A percentile compares a stretch with the other conserved stretches of the same genome.
These are phyloP conservation scores for Vanessa cardui DNA, from an alignment of 2,888 invertebrate genomes.

Conservation along the genomic window DNA sequence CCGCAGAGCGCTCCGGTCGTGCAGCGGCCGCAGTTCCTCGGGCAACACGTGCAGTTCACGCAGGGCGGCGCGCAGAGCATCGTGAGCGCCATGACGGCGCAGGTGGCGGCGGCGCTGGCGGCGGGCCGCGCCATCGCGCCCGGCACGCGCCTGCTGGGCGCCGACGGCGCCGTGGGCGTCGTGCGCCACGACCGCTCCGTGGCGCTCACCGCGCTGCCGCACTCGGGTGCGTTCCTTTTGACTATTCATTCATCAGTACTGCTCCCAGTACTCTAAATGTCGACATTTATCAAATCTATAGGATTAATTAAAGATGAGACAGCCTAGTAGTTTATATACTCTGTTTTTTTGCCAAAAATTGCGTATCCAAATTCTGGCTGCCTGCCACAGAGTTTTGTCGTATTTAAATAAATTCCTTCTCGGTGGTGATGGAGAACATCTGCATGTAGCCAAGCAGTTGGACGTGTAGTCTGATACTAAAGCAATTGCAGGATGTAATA, in stretches of 20 bases:
- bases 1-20: constrained; percentile 43
- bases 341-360: too few species aligned
- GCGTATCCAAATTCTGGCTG: too few species aligned
- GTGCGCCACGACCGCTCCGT: constrained; percentile 85
- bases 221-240: constrained; percentile 48
- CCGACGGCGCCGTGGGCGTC: constrained; percentile 86
- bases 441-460: too few species aligned
- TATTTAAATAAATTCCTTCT: too few species aligned
- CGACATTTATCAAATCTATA: too few species aligned
- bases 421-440: too few species aligned
- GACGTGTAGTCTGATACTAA: too few species aligned
- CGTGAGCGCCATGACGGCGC: constrained; percentile 82
- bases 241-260: too few species aligned
- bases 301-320: too few species aligned
- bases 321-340: too few species aligned
- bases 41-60: constrained; percentile 69
- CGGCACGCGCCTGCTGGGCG: constrained; percentile 77
- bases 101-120: constrained; percentile 84
- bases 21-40: constrained; percentile 65
- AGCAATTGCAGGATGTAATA: too few species aligned
- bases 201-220: constrained; percentile 80
- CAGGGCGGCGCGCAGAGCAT: constrained; percentile 61
- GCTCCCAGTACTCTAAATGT: background rate
- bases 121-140: constrained; percentile 81
- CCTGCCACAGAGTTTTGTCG: too few species aligned